Evolutionary conservation across 2,113 vertebrate genomes (phyloP), one percentile per base, ranked within the genome.

Genomic region (Cyanoliseus patagonus): DNA sequence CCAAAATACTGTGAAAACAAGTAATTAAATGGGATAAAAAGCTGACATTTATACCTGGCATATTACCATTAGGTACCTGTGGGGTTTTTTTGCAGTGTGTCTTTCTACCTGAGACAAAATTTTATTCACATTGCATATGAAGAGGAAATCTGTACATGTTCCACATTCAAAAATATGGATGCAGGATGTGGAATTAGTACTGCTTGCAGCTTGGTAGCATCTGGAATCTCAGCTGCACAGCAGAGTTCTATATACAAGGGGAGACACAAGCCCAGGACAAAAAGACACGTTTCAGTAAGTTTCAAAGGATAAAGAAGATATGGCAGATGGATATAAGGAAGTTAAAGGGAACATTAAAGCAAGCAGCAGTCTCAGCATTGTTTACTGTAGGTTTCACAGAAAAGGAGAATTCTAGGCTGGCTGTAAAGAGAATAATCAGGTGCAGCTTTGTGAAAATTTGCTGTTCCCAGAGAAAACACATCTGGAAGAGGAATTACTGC

Each of bases 401-500:
- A 72, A 67, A 74, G 3, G 14, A 70, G 25, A 69, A 67, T 63
- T 86, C 69, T 84, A 51, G 51, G 20, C 35, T 83, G 55, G 9
- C 37, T 91, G 13, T 64, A 20, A 30, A 91, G 61, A 92, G 80
- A 90, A 78, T 92, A 96, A 95, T 70, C 91, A 83, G 91, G 77
- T 81, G 42, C 68, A 86, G 80, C 86, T 95, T 81, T 86, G 72
- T 86, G 86, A 80, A 94, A 92, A 92, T 92, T 69, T 91, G 76
- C 80, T 94, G 75, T 90, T 93, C 68, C 49, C 61, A 86, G 76
- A 78, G 59, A 93, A 95, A 63, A 59, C 41, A 90, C 83, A 83
- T 86, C 88, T 96, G 94, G 86, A 92, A 88, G 51, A 94, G 49
- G 55, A 88, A 81, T 92, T 93, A 67, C 57, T 95, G 92, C 83